Evolutionary conservation across 2,797 vertebrate species (phyloP), one percentile per base, ranked within the genome.

Genomic region (Euphonia xanthogaster): DNA sequence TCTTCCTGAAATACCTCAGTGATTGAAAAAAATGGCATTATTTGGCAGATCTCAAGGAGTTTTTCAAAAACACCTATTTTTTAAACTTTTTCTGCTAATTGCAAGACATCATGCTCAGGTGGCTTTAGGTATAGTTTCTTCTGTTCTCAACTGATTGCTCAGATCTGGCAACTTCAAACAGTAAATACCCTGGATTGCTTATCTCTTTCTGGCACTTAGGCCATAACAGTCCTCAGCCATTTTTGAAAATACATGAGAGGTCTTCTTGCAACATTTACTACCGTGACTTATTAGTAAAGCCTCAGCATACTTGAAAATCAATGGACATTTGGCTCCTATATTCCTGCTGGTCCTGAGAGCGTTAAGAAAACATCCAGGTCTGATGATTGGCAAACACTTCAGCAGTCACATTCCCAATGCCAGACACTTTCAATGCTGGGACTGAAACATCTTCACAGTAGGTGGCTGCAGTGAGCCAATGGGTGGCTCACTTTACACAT

Each of bases 331-430:
- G 1, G 12, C 11, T 74, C 13, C 53, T 62, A 8, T 40, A 57
- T 33, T 54, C 2, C 31, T 81, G 15, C 6, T 0, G 0, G 17
- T 72, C 19, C 73, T 72, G 10, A 42, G 10, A 37, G 6, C 24
- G 16, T 78, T 71, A 71, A 55, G 35, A 23, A 62, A 48, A 23
- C 22, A 54, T 55, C 18, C 35, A 0, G 3, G 22, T 71, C 22
- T 42, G 31, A 44, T 3, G 10, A 27, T 16, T 50, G 51, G n/a
- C 9, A 51, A 61, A 37, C 14, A 16, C 9, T 20, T 27, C 20
- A 55, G 6, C 31, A 42, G 42, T 50, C 50, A 55, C 20, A 20
- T 31, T 48, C 27, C 35, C 42, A 37, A 0, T 31, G 42, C 19
- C 28, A 44, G 27, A 51, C n/a, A n/a, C 28, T 67, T 67, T 24